Conservation (phyloP, 2,888 invertebrate genomes). For the Timandra comae region DNA sequence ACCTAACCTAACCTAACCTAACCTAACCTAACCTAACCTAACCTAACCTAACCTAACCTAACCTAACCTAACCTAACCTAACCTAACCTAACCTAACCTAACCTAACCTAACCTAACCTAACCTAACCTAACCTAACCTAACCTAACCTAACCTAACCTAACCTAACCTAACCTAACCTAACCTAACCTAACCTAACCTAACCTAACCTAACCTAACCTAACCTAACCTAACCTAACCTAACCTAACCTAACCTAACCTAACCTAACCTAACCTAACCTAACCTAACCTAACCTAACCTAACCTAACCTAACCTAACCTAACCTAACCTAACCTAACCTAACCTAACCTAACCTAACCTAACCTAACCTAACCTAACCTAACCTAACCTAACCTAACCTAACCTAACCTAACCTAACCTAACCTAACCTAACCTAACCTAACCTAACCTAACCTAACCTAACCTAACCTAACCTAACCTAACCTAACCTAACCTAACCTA, state of each 20-base stretch:
- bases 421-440: constrained; percentile 7
- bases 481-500: constrained; percentile 9
- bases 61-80: constrained; percentile 9
- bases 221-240: constrained; percentile 6
- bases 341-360: constrained; percentile 11
- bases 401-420: constrained; percentile 7
- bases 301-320: constrained; percentile 8
- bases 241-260: constrained; percentile 6
- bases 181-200: constrained; percentile 6
- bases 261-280: constrained; percentile 5
- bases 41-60: constrained; percentile 12
- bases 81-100: constrained; percentile 9
- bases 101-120: constrained; percentile 8
- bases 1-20: neutral
- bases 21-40: constrained; percentile 11
- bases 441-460: constrained; percentile 6
- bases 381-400: constrained; percentile 8
- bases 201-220: constrained; percentile 5
- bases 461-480: constrained; percentile 4
- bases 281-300: constrained; percentile 5
- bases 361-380: constrained; percentile 11
- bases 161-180: constrained; percentile 6
- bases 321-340: constrained; percentile 10
- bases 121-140: constrained; percentile 10
- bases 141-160: constrained; percentile 7